Conservation (phyloP, 53 echinoderm and acorn worm species). For the Apostichopus leukothele region DNA sequence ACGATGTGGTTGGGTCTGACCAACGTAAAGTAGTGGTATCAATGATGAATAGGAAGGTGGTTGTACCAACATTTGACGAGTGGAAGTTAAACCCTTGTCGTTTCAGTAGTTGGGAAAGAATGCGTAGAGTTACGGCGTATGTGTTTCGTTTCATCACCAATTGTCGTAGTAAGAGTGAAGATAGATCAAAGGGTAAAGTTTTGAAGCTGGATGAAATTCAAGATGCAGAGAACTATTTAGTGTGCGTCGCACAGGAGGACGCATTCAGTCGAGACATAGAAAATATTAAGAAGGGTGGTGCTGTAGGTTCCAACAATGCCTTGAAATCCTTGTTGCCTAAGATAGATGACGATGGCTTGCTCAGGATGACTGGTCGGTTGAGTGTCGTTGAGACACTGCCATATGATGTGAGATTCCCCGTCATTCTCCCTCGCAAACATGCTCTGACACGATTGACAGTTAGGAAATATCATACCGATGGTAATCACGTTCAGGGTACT, state of each 20-base stretch:
- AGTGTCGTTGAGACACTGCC: constrained; percentile 42
- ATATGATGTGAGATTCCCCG: constrained; percentile 35
- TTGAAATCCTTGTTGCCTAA: constrained; percentile 18
- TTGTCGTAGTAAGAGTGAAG: constrained; percentile 5
- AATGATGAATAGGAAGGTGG: constrained; percentile 8
- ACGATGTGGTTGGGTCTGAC: constrained; percentile 9
- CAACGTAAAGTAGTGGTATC: constrained; percentile 34
- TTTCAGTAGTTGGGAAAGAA: constrained; percentile 25
- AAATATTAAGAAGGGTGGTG: constrained; percentile 2
- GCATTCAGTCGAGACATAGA: constrained; percentile 25
- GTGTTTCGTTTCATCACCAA: constrained; percentile 14
- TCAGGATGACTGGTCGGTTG: constrained; percentile 46
- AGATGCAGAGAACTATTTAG: not conserved
- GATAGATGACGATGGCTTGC: constrained; percentile 29
- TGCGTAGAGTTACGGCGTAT: constrained; percentile 23
- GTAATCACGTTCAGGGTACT: constrained; percentile 16
- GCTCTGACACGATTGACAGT: constrained; percentile 25
- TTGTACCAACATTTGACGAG: not conserved
- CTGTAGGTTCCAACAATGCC: constrained; percentile 14
- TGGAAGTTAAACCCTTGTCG: constrained; percentile 20
- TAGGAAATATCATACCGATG: constrained; percentile 26
- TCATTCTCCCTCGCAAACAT: constrained; percentile 36
- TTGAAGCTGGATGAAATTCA: not conserved
- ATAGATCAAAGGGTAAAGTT: not conserved
- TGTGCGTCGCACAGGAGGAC: constrained; percentile 6